Conservation (phyloP, 2,888 invertebrate species). For the Polia nebulosa region DNA sequence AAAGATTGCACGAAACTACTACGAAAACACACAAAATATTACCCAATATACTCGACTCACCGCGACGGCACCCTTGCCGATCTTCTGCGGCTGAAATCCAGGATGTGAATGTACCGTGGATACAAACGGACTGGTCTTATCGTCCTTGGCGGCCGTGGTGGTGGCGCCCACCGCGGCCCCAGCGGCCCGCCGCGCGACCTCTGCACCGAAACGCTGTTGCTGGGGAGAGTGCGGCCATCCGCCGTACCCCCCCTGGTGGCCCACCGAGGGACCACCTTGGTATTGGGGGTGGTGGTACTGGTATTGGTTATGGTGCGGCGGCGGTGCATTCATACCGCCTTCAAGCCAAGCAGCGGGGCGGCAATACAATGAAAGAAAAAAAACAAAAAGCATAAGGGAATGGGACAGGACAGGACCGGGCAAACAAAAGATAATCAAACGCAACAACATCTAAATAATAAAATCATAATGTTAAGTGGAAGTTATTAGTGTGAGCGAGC, state of each 20-base stretch:
- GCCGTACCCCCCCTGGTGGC: conserved; percentile 78
- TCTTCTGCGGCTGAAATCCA: conserved; percentile 98
- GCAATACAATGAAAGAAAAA: conserved; percentile 91
- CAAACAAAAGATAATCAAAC: conserved; percentile 83
- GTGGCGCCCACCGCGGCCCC: conserved; percentile 70
- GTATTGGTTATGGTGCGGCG: conserved; percentile 90
- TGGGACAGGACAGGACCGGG: conserved; percentile 80
- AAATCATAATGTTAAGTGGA: conserved; percentile 76
- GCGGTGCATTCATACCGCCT: conserved; percentile 91
- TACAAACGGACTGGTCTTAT: conserved; percentile 96
- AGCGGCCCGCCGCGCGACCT: conserved; percentile 84
- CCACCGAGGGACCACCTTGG: conserved; percentile 84
- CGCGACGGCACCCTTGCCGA: conserved; percentile 93
- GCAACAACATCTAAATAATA: conserved; percentile 71
- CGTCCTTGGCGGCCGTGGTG: conserved; percentile 87
- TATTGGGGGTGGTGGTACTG: conserved; percentile 90
- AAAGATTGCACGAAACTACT: conserved; percentile 22
- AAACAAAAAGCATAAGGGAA: conserved; percentile 89
- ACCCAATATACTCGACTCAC: conserved; percentile 81
- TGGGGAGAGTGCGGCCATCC: conserved; percentile 76
- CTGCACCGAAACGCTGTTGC: conserved; percentile 90
- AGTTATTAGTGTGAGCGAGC: conserved; percentile 79
- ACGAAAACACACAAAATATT: conserved; percentile 57
- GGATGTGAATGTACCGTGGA: conserved; percentile 97
- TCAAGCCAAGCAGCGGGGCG: conserved; percentile 90